These are phyloP conservation scores for Reticulitermes lucifugus DNA, from an alignment of 2,888 invertebrate genomes.

Conservation along the genomic window DNA sequence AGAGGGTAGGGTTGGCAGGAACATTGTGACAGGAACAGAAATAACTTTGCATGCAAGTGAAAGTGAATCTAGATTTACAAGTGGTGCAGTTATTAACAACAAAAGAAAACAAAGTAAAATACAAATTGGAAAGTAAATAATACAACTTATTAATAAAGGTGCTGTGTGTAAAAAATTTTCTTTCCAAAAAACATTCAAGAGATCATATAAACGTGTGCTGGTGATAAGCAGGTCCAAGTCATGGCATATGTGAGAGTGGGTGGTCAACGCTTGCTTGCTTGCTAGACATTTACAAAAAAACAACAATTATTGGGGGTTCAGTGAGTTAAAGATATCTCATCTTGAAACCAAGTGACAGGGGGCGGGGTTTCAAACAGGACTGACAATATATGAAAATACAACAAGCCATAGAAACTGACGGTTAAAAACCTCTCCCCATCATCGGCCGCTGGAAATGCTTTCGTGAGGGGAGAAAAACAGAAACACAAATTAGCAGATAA, in stretches of 20 bases:
- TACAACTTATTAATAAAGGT: constrained; percentile 49
- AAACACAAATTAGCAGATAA: constrained; percentile 60
- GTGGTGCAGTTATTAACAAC: constrained; percentile 52
- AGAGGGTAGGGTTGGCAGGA: constrained; percentile 19
- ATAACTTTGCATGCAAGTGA: constrained; percentile 52
- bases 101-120: constrained; percentile 43
- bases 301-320: constrained; percentile 39
- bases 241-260: constrained; percentile 52
- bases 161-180: constrained; percentile 52
- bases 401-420: constrained; percentile 50
- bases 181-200: constrained; percentile 53
- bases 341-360: constrained; percentile 38
- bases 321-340: constrained; percentile 42
- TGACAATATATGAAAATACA: constrained; percentile 47
- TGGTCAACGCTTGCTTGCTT: constrained; percentile 50
- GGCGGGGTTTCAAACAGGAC: constrained; percentile 30
- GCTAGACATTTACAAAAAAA: constrained; percentile 51
- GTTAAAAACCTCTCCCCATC: constrained; percentile 63
- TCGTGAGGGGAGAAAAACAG: constrained; percentile 61
- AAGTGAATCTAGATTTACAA: constrained; percentile 53
- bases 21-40: constrained; percentile 41
- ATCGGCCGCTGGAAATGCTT: constrained; percentile 65
- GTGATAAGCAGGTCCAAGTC: constrained; percentile 53
- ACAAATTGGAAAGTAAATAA: constrained; percentile 47
- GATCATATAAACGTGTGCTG: constrained; percentile 50